A percentile compares a stretch with the other conserved stretches of the same genome.
Evolutionary conservation across 2,113 vertebrate species (phyloP).

Genomic region (Chloropsis hardwickii): DNA sequence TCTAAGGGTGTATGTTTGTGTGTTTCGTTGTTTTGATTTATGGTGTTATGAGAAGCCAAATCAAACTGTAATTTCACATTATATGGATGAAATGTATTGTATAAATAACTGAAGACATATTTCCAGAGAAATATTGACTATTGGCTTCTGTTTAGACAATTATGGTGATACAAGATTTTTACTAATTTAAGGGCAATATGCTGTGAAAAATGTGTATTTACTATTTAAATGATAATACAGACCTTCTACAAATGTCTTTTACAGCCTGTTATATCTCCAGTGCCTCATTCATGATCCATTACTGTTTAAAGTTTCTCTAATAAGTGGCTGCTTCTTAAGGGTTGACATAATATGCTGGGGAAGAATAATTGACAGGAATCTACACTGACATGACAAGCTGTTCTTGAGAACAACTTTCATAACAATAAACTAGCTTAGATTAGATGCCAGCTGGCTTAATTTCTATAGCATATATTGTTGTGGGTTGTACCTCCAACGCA

Average conservation of each 20-base stretch:
- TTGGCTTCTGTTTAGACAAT: neutral
- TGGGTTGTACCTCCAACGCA: neutral
- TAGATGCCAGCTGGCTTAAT: neutral
- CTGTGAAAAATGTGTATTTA: neutral
- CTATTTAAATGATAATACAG: neutral
- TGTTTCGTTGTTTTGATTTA: neutral
- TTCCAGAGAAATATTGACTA: neutral
- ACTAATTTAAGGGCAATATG: neutral
- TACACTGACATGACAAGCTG: neutral
- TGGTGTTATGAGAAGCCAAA: neutral
- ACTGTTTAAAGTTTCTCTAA: neutral
- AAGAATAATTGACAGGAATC: neutral
- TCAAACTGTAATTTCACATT: neutral
- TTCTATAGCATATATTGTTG: neutral
- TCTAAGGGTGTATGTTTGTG: neutral
- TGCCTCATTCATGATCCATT: neutral
- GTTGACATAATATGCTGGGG: neutral
- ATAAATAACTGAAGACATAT: neutral
- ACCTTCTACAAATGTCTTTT: neutral
- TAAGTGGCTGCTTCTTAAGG: neutral
- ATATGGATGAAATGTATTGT: neutral
- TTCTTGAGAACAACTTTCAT: neutral
- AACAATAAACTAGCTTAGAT: neutral
- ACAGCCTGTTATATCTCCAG: neutral
- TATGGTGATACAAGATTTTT: neutral